Base-by-base conservation (phyloP, 2,797 vertebrate genomes). In the Notamacropus eugenii region DNA sequence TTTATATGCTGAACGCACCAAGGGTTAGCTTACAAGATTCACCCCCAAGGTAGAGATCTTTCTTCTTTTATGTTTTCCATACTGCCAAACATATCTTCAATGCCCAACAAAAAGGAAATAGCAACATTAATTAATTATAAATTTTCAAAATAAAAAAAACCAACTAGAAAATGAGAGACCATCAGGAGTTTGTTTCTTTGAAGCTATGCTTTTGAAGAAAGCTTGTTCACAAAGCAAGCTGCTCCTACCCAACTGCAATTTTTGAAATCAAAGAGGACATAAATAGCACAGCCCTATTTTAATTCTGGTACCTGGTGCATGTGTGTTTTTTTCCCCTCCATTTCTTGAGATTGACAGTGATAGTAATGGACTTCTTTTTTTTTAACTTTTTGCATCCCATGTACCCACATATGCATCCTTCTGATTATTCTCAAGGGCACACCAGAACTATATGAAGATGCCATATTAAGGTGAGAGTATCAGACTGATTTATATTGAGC, bases 181-280 rank as follows among this genome's bases (percentile, higher is more conserved):
- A 52, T 92, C 74, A 50, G 52, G 54, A 74, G 2, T 93, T 90
- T 91, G 95, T 96, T 95, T 92, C 96, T 98, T 97, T 98, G 97
- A 98, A 95, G 91, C 31, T 95, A 82, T 22, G 59, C 92, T 96
- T 97, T 98, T 97, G 97, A 97, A 96, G 95, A 97, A 67, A 67
- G 0, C 87, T 40, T 93, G 92, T 95, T 97, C 95, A 96, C 59
- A 94, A 92, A 94, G 40, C 92, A 52, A 57, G 92, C 57, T 94
- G 96, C 95, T 92, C 28, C 14, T 10, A 90, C 92, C 40, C 50
- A 91, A 95, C 54, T 93, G 59, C 57, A 96, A 54, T 40, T 96
- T 94, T 95, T 93, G 55, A 97, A 97, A 95, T 97, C 94, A 96
- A 96, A 97, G 96, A 92, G 93, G 62, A 93, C 91, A 96, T 52